phyloP scores from a whole-genome alignment of 2,888 invertebrate genomes.

The Eretmocerus hayati region DNA sequence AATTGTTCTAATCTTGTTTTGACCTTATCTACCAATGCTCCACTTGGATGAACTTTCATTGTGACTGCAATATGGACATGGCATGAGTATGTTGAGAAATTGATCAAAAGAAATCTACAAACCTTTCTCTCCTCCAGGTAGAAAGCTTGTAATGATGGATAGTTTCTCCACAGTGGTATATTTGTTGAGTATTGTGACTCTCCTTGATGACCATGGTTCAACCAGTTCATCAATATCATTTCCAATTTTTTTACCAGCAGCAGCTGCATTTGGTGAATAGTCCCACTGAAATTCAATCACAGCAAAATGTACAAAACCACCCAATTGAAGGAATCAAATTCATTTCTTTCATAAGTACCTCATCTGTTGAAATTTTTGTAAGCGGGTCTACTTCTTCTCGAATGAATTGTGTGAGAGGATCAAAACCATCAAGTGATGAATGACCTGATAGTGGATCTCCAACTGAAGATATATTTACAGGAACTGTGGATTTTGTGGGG shows the following conservation, averaged over 20 bases:
- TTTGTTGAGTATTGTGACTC: slow-evolving; percentile 73
- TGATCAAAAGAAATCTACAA: too few species aligned
- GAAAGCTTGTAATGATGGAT: slow-evolving; percentile 81
- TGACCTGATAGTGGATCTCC: slow-evolving; percentile 47
- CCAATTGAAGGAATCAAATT: too few species aligned
- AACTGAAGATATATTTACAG: slow-evolving; percentile 43
- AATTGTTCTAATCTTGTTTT: slow-evolving; percentile 86
- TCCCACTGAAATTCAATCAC: slow-evolving; percentile 38
- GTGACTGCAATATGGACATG: slow-evolving; percentile 58
- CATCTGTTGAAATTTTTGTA: slow-evolving; percentile 56
- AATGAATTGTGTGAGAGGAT: slow-evolving; percentile 68
- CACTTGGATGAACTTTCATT: slow-evolving; percentile 68
- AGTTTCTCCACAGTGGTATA: slow-evolving; percentile 92
- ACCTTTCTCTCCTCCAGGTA: slow-evolving; percentile 77
- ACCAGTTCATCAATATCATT: slow-evolving; percentile 48
- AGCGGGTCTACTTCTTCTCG: slow-evolving; percentile 59
- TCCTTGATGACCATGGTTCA: slow-evolving; percentile 73
- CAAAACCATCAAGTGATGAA: slow-evolving; percentile 61
- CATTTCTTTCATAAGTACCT: slow-evolving; percentile 34
- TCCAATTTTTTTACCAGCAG: slow-evolving; percentile 33
- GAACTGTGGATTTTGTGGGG: slow-evolving; percentile 40
- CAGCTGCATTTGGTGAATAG: slow-evolving; percentile 36
- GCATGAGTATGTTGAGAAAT: too few species aligned
- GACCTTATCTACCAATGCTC: slow-evolving; percentile 75
- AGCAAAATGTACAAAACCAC: too few species aligned